Evolutionary conservation across 1,140 invertebrate species (phyloP), one percentile per base, ranked within the genome.

Genomic region (Drosophila pseudoananassae): DNA sequence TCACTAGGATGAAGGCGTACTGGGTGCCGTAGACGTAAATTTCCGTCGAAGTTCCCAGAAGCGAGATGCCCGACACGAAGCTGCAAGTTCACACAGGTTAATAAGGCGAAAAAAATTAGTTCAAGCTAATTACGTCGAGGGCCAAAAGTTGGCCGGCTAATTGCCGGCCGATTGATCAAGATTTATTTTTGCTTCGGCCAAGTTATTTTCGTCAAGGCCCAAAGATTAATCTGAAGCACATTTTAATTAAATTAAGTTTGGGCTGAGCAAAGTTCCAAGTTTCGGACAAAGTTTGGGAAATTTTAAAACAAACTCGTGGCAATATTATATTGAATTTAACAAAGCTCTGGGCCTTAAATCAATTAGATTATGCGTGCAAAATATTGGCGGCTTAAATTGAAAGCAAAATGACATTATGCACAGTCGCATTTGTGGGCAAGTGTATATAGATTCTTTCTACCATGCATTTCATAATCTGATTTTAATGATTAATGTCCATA

Each of bases 51-150:
- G 94, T 96, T 0, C 97, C 97, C 52, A 96, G 91, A 1, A 96
- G 85, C 0, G 95, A 95, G 55, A 96, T 97, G 1, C 97, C 97
- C 8, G 97, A 98, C 83, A 98, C 95, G 85, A 97, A 98, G 92
- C 96, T 98, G 25, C 33, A 74, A 68, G 15, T 20, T 36, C 33
- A 36, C 33, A 12, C 33, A 46, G 43, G 43, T 46, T 46, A 20
- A 51, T 14, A 43, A 10, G 33, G 33, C 33, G 10, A 38, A 8
- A 33, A 12, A 27, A 50, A 40, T 55, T 23, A 78, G 54, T 56
- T 57, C 12, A 17, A 43, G 51, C 38, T 64, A 76, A 73, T 78
- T 70, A 55, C 15, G 38, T 15, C 36, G 29, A 31, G 14, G 50
- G 40, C 40, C 23, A 45, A 66, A 66, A 68, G 54, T 64, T 66